Percentiles rank a stretch among this genome's conserved stretches.
phyloP scores from a whole-genome alignment of 2,888 invertebrate species.

The Synanthedon formicaeformis region DNA sequence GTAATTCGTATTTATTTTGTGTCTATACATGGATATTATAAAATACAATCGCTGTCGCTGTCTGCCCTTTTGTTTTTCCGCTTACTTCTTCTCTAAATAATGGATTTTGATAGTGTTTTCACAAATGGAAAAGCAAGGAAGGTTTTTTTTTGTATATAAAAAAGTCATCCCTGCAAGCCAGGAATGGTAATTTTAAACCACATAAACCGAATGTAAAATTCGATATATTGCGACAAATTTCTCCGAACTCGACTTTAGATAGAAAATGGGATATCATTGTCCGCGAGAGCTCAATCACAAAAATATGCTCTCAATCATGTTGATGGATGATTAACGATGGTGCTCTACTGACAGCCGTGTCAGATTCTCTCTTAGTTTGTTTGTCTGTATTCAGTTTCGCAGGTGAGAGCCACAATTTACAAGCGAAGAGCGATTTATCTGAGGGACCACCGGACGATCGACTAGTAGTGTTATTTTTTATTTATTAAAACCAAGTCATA shows the following conservation, averaged over 20 bases:
- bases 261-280: not conserved
- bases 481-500: not conserved
- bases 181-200: too few species aligned
- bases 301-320: not conserved
- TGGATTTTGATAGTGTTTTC: too few species aligned
- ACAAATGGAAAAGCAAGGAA: too few species aligned
- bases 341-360: slow-evolving; percentile 32
- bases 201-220: too few species aligned
- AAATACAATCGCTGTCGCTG: too few species aligned
- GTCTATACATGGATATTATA: too few species aligned
- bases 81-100: too few species aligned
- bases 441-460: not conserved
- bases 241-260: not conserved
- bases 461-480: not conserved
- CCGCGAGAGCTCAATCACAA: not conserved
- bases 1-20: too few species aligned
- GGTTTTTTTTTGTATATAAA: too few species aligned
- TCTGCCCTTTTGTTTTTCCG: too few species aligned
- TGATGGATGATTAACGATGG: slow-evolving; percentile 49
- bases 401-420: slow-evolving; percentile 15
- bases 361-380: slow-evolving; percentile 41
- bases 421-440: slow-evolving; percentile 5
- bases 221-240: not conserved
- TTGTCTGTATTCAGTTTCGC: slow-evolving; percentile 26
- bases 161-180: too few species aligned